Base-by-base conservation (phyloP, 2,797 vertebrate genomes). In the Sebastiscus tertius region DNA sequence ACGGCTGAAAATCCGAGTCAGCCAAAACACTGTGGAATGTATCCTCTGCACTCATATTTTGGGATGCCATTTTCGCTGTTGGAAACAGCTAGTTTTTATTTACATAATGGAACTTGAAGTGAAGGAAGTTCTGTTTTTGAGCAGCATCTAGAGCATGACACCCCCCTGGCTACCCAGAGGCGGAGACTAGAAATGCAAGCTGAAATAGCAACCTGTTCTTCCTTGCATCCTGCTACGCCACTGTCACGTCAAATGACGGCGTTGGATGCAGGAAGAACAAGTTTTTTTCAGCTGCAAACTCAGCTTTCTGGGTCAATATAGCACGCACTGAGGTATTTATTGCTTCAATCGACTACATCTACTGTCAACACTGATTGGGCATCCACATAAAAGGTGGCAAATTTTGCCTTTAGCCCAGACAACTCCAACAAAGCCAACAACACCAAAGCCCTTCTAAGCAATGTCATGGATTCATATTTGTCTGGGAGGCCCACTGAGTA, bases 381-480 rank as follows among this genome's bases (percentile, higher is more conserved):
- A 63, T 14, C 61, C n/a, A 63, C 34, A 39, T 64, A 63, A 27
- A 39, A 26, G n/a, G 61, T 24, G 6, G 6, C 3, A 0, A 5
- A 36, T 64, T 39, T 24, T 24, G 16, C 24, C 14, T 27, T 54
- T 75, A 67, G 81, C 67, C 67, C 77, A 3, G 36, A 70, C 68
- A 20, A 13, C 20, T 77, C 42, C 75, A 66, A 75, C 65, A 72
- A 71, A 79, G 13, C 64, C 56, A n/a, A 36, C 69, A 67, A n/a
- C 49, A 76, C 42, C 20, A 39, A 54, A 86, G 63, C 10, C 77
- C 34, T 66, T 61, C 24, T 24, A n/a, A 71, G 46, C 29, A 87
- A 86, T 74, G 77, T 75, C 73, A 87, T 61, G 36, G 72, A 88
- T 81, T 87, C 59, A 59, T 64, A 81, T 81, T 75, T 77, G 49